phyloP scores from a whole-genome alignment of 2,113 vertebrate genomes.

The Thamnaconus septentrionalis region DNA sequence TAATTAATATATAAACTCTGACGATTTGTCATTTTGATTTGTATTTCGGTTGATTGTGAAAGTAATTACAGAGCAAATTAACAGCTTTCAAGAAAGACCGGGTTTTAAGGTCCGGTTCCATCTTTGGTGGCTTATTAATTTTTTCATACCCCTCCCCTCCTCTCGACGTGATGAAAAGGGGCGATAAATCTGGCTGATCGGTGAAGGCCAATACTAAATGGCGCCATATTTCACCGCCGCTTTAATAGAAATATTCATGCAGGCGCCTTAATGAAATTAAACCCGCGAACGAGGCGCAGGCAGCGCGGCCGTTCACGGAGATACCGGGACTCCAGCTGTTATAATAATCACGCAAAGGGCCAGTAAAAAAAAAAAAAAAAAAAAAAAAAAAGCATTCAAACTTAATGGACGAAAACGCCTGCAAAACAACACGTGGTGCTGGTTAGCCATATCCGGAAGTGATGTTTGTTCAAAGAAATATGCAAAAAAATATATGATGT shows the following conservation, averaged over 20 bases:
- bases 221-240: slow-evolving; percentile 98
- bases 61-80: slow-evolving; percentile 97
- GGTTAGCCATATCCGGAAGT: slow-evolving; percentile 4
- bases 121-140: slow-evolving; percentile 94
- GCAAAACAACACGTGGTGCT: slow-evolving; percentile 22
- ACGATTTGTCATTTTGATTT: slow-evolving; percentile 98
- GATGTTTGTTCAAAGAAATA: slow-evolving; percentile 24
- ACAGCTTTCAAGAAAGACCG: slow-evolving; percentile 94
- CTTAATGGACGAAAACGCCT: slow-evolving; percentile 7
- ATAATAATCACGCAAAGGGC: slow-evolving; percentile 20
- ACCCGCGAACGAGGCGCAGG: slow-evolving; percentile 73
- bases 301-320: background rate
- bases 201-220: slow-evolving; percentile 97
- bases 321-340: slow-evolving; percentile 22
- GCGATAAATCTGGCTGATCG: slow-evolving; percentile 97
- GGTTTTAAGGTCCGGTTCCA: slow-evolving; percentile 88
- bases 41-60: slow-evolving; percentile 99
- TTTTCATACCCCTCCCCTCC: slow-evolving; percentile 73
- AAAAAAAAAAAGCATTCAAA: background rate
- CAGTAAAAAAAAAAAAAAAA: slow-evolving; percentile 22
- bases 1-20: slow-evolving; percentile 99
- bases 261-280: slow-evolving; percentile 98
- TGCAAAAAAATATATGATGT: background rate
- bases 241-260: slow-evolving; percentile 99
- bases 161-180: slow-evolving; percentile 97